Base-by-base conservation (phyloP, 2,888 invertebrate species). In the Bombyx huttoni region DNA sequence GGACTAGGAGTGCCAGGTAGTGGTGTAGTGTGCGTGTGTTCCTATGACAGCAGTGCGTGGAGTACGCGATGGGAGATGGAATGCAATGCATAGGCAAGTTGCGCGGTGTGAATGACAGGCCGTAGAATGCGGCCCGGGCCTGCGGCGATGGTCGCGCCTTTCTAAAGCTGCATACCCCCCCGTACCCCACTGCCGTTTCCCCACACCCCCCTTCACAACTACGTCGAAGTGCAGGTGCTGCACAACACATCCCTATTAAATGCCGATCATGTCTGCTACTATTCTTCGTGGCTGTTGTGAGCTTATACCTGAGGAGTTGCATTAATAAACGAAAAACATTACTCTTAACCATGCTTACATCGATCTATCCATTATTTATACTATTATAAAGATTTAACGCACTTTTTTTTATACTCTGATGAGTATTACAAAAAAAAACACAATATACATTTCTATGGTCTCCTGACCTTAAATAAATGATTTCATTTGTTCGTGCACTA, bases 41-140 rank as follows among this genome's bases (percentile, higher is more conserved):
- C 34, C 13, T 48, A 46, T 40, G 46, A 34, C 47, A 48, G 48
- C 49, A 70, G 70, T 75, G 76, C 73, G 74, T 75, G 70, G 77
- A 75, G 75, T 78, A 73, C 71, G 77, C 76, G 76, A 72, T 72
- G 78, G 81, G 81, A 82, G 83, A 83, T 83, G 83, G 88, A 85
- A 88, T 88, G 87, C 85, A 85, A 78, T 81, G 83, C 86, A 84
- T 87, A 88, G 87, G 83, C 86, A 83, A 88, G 81, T 86, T 84
- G 86, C 80, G 78, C 85, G 85, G 83, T 86, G 87, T 88, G 87
- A 88, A 88, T 88, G 87, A 88, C 87, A 88, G 84, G 81, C 87
- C 81, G 83, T 88, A 88, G 88, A 88, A 88, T 88, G 88, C 85
- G 87, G 87, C 84, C 77, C 81, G 77, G 76, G 88, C 88, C 87